phyloP scores from a whole-genome alignment of 2,888 invertebrate genomes.

The Phrixothrix hirtus region DNA sequence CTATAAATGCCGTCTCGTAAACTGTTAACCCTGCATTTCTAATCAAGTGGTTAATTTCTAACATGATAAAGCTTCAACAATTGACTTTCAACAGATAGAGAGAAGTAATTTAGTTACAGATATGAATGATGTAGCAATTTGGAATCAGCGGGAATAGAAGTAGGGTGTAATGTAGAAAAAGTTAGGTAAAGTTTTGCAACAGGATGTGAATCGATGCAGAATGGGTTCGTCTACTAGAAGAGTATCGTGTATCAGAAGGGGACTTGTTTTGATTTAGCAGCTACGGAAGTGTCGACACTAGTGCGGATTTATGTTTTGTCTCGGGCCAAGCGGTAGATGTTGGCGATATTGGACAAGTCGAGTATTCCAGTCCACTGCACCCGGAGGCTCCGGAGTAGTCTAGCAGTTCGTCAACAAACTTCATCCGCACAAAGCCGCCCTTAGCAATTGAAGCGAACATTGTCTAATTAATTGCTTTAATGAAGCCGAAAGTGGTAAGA shows the following conservation, averaged over 20 bases:
- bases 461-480: constrained; percentile 54
- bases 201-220: constrained; percentile 50
- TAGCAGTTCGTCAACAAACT: constrained; percentile 37
- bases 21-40: no score
- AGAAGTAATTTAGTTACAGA: not conserved
- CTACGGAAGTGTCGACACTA: constrained; percentile 50
- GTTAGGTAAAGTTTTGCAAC: constrained; percentile 50
- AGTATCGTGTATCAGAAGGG: constrained; percentile 42
- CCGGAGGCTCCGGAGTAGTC: constrained; percentile 29
- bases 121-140: not conserved
- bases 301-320: constrained; percentile 51
- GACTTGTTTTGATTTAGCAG: constrained; percentile 51
- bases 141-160: constrained; percentile 2
- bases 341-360: constrained; percentile 34
- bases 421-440: constrained; percentile 47
- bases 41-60: no score
- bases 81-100: no score
- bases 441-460: constrained; percentile 46
- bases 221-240: constrained; percentile 50
- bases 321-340: constrained; percentile 39
- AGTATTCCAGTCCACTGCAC: constrained; percentile 38
- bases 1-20: no score
- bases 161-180: constrained; percentile 30
- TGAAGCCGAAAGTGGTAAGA: constrained; percentile 49
- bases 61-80: not conserved